Evolutionary conservation across 2,113 vertebrate genomes (phyloP).

Genomic region (Pollachius pollachius): DNA sequence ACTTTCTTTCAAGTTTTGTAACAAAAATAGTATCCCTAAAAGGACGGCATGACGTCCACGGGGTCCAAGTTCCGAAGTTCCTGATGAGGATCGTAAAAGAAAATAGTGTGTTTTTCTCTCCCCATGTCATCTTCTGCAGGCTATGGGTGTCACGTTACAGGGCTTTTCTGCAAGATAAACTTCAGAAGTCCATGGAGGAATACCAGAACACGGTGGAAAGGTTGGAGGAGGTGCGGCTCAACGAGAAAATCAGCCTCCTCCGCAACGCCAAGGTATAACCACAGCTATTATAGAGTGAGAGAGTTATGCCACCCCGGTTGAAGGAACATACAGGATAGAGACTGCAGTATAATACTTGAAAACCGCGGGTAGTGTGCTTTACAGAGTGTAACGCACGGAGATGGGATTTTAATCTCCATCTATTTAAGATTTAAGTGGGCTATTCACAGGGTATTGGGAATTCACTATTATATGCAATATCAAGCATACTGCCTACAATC

Average conservation of each 20-base stretch:
- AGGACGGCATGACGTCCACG: no score
- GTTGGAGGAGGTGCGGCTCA: conserved; percentile 78
- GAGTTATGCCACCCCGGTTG: background rate
- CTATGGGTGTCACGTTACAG: conserved; percentile 84
- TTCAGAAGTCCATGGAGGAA: conserved; percentile 60
- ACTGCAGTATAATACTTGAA: background rate
- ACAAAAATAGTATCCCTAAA: no score
- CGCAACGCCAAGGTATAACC: conserved; percentile 65
- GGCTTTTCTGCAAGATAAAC: conserved; percentile 59
- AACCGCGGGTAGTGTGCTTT: no score
- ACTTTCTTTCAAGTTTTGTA: background rate
- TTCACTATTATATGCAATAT: no score
- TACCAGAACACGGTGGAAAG: conserved; percentile 82
- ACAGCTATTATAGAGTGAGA: background rate
- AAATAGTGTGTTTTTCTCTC: no score
- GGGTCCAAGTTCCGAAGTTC: no score
- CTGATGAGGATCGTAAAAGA: no score
- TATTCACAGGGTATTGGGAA: no score
- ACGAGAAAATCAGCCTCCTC: conserved; percentile 80
- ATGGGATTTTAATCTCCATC: no score
- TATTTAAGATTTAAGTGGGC: no score
- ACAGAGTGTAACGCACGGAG: no score
- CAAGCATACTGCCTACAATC: no score
- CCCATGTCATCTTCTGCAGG: conserved; percentile 53
- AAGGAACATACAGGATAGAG: background rate